Base-by-base conservation (phyloP, 2,113 vertebrate genomes). In the Camelus bactrianus region DNA sequence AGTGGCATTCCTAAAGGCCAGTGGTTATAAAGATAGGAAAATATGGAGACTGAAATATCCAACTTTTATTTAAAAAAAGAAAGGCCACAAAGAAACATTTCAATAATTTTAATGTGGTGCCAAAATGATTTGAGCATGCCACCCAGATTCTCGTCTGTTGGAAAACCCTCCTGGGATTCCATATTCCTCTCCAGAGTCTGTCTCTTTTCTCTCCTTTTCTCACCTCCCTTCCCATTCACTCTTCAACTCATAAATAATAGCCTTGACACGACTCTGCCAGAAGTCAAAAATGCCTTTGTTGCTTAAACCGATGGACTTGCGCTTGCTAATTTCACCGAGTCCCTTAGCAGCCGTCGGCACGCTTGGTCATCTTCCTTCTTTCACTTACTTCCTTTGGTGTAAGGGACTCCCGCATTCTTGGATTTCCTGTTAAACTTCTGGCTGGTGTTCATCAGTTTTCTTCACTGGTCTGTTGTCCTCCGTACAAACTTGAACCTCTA, bases 71-170 rank as follows among this genome's bases (percentile, higher is more conserved):
- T 42, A 42, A 42, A 1, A 32, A 92, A 91, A 69, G 46, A 28
- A 52, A 4, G 3, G 9, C 1, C n/a, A n/a, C 8, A 52, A 72
- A 24, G 20, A 72, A 56, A 20, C 13, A 46, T 75, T 79, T 84
- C 3, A 1, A 8, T 13, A 13, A 42, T 52, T 75, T 72, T 38
- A 52, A 2, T 32, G 10, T 14, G 6, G 0, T 42, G 22, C 13
- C 9, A 30, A 50, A 76, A 32, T 22, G 42, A 64, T 35, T 4
- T 16, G 7, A 64, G 35, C 30, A 20, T 48, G 2, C 35, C 17
- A 8, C 6, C 7, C 24, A n/a, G 17, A 1, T 58, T 32, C 7
- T 3, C 3, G 11, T 22, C 5, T 26, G 2, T 19, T 9, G 46
- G 14, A 60, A 86, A 64, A 17, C 8, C 0, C 17, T 70, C 30